These are phyloP conservation scores for Atherix ibis DNA, from an alignment of 2,888 invertebrate species.

Conservation along the genomic window DNA sequence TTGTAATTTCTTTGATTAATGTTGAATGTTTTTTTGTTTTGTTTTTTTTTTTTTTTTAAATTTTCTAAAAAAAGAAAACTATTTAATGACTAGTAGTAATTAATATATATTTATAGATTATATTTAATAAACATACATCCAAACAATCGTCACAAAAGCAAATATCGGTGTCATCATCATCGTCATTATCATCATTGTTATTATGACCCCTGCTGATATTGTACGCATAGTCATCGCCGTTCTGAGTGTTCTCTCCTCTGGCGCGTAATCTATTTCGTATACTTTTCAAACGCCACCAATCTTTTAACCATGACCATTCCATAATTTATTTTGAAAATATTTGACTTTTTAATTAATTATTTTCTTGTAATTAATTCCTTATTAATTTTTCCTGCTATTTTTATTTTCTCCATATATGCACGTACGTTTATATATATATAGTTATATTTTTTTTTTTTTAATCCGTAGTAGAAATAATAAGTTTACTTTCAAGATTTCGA, in stretches of 20 bases:
- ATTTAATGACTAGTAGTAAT: too few relatives aligned
- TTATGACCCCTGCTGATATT: slow-evolving; percentile 10
- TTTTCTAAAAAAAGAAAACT: too few relatives aligned
- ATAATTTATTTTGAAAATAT: slow-evolving; percentile 26
- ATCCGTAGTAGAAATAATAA: neutral
- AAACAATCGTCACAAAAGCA: slow-evolving; percentile 64
- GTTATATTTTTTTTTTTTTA: slow-evolving; percentile 7
- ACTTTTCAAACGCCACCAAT: slow-evolving; percentile 64
- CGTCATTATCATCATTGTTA: slow-evolving; percentile 25
- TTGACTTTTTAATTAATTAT: too few relatives aligned
- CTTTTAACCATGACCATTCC: slow-evolving; percentile 69
- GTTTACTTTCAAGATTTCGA: too few relatives aligned
- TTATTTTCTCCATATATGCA: too few relatives aligned
- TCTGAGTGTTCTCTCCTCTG: neutral
- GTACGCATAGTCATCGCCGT: neutral
- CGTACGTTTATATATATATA: slow-evolving; percentile 7
- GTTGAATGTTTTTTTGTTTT: too few relatives aligned
- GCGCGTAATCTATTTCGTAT: slow-evolving; percentile 27
- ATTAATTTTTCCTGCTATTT: too few relatives aligned
- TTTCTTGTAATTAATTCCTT: too few relatives aligned
- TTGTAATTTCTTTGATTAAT: too few relatives aligned
- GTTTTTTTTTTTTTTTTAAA: too few relatives aligned
- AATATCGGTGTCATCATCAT: slow-evolving; percentile 44
- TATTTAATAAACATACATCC: slow-evolving; percentile 30
- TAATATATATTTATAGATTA: too few relatives aligned